Conservation (phyloP, 2,797 vertebrate genomes). For the Phalloptychus januarius region DNA sequence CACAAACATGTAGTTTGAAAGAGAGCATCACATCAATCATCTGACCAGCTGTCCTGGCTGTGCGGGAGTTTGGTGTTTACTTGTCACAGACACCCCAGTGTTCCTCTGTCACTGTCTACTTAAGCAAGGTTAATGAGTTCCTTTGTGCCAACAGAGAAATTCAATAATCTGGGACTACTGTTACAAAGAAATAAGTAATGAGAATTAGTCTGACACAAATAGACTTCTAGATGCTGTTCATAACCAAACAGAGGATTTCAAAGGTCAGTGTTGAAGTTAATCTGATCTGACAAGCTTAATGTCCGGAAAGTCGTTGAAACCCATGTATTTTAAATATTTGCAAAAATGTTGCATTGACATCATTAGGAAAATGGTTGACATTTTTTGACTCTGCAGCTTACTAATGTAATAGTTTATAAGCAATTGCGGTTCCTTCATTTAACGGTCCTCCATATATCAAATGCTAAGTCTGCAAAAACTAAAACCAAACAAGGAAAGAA, state of each 20-base stretch:
- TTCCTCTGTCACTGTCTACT: neutral
- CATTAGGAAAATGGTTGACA: neutral
- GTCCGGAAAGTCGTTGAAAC: neutral
- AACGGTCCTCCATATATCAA: neutral
- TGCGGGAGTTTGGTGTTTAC: neutral
- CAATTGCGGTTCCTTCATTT: neutral
- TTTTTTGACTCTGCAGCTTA: neutral
- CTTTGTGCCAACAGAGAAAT: constrained; percentile 24
- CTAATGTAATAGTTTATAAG: neutral
- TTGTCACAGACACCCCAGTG: constrained; percentile 6
- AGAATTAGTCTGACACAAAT: constrained; percentile 54
- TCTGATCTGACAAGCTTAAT: neutral
- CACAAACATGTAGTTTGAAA: neutral
- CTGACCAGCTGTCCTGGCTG: constrained; percentile 1
- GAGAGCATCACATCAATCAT: neutral
- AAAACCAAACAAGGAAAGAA: neutral
- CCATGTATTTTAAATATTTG: neutral
- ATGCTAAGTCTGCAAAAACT: neutral
- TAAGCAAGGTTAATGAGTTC: constrained; percentile 15
- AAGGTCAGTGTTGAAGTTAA: neutral
- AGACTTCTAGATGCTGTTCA: constrained; percentile 30
- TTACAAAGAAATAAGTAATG: constrained; percentile 70
- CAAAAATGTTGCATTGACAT: neutral
- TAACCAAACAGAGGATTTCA: neutral
- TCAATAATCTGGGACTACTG: constrained; percentile 46